Conservation (phyloP, 2,888 invertebrate species). For the Diploptera punctata region DNA sequence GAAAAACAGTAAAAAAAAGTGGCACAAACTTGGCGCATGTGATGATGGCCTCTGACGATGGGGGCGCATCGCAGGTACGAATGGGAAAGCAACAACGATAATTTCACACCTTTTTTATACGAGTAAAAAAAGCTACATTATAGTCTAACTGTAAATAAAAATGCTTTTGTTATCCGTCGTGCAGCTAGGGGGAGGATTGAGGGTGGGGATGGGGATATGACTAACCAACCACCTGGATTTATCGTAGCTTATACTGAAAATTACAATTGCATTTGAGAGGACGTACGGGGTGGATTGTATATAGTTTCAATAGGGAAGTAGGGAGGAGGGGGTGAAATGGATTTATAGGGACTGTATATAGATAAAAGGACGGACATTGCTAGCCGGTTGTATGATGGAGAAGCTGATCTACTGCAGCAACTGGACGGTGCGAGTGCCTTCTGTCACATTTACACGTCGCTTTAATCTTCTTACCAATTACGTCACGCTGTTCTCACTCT, state of each 20-base stretch:
- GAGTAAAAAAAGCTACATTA: slow-evolving; percentile 17
- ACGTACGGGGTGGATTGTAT: slow-evolving; percentile 26
- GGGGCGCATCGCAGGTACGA: slow-evolving; percentile 19
- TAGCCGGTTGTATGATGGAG: slow-evolving; percentile 11
- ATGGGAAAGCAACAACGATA: slow-evolving; percentile 8
- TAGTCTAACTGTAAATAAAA: slow-evolving; percentile 34
- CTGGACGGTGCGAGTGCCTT: neutral
- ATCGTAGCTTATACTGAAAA: slow-evolving; percentile 40
- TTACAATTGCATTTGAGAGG: slow-evolving; percentile 42
- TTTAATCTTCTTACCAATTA: too few species aligned
- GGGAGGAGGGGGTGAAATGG: slow-evolving; percentile 34
- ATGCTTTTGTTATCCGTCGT: slow-evolving; percentile 26
- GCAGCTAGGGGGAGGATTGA: slow-evolving; percentile 1
- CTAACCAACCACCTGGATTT: slow-evolving; percentile 42
- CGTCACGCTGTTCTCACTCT: too few species aligned
- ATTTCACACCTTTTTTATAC: slow-evolving; percentile 29
- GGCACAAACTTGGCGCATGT: neutral
- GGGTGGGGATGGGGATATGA: slow-evolving; percentile 18
- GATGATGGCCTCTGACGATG: neutral
- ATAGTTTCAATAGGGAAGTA: slow-evolving; percentile 36
- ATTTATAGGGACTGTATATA: slow-evolving; percentile 37
- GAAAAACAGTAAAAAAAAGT: neutral
- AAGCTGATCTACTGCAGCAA: neutral
- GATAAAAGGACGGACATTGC: slow-evolving; percentile 28
- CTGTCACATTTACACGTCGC: neutral